These are phyloP conservation scores for Ceratina australensis DNA, from an alignment of 1,140 invertebrate genomes.

Conservation along the genomic window DNA sequence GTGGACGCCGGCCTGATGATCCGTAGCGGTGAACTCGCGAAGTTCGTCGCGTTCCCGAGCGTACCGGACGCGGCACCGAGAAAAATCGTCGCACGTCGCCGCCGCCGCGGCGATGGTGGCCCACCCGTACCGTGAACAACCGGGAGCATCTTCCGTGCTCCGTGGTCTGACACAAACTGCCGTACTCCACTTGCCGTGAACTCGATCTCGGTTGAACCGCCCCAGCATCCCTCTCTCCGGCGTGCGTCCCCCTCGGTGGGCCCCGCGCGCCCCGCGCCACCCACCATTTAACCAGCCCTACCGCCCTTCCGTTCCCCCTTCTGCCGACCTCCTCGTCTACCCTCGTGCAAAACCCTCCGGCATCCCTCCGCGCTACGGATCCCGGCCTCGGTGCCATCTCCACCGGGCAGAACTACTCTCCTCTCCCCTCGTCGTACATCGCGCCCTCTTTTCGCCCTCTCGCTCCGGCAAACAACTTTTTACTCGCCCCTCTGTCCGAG, in stretches of 20 bases:
- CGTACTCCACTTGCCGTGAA: slow-evolving; percentile 71
- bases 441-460: slow-evolving; percentile 19
- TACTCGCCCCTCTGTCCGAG: slow-evolving; percentile 14
- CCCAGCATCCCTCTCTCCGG: slow-evolving; percentile 66
- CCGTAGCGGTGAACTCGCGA: slow-evolving; percentile 1
- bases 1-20: slow-evolving; percentile 43
- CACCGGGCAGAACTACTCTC: slow-evolving; percentile 40
- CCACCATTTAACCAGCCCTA: slow-evolving; percentile 35
- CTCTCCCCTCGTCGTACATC: slow-evolving; percentile 9
- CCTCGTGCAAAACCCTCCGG: slow-evolving; percentile 34
- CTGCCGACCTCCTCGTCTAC: slow-evolving; percentile 21
- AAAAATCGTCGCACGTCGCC: slow-evolving; percentile 53
- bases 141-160: slow-evolving; percentile 74
- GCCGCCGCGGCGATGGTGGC: slow-evolving; percentile 62
- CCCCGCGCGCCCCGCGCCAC: not conserved
- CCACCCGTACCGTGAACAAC: slow-evolving; percentile 59
- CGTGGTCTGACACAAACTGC: slow-evolving; percentile 76
- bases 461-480: not conserved
- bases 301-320: slow-evolving; percentile 23
- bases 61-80: slow-evolving; percentile 38
- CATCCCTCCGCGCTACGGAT: slow-evolving; percentile 44
- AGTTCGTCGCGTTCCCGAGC: slow-evolving; percentile 28
- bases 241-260: slow-evolving; percentile 16
- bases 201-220: slow-evolving; percentile 70
- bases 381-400: slow-evolving; percentile 44